Evolutionary conservation across 2,797 vertebrate genomes (phyloP).

Genomic region (Eulemur coronatus): DNA sequence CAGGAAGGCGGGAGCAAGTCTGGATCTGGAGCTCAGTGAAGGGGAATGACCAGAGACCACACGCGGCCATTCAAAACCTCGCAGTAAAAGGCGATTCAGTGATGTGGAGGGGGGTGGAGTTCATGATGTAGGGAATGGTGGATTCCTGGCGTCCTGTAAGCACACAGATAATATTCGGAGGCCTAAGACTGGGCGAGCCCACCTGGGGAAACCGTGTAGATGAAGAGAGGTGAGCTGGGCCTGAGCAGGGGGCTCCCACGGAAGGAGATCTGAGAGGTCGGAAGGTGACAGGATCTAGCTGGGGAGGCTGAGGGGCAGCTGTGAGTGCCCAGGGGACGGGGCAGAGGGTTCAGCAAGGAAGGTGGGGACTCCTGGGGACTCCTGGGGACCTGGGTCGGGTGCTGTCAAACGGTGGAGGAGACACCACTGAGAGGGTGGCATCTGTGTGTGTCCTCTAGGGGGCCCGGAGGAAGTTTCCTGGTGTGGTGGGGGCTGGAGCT

Average conservation of each 20-base stretch:
- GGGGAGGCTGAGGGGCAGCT: neutral
- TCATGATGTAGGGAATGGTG: neutral
- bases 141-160: neutral
- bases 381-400: neutral
- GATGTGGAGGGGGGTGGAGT: rapidly evolving
- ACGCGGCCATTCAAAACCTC: neutral
- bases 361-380: neutral
- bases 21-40: neutral
- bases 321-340: neutral
- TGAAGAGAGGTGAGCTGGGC: too few relatives aligned
- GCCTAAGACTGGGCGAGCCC: neutral
- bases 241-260: too few relatives aligned
- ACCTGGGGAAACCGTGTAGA: neutral
- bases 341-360: neutral
- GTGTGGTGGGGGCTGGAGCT: neutral
- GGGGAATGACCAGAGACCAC: too few relatives aligned
- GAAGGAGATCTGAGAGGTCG: neutral
- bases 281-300: too few relatives aligned
- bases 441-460: neutral
- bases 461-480: neutral
- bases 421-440: neutral
- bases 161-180: neutral
- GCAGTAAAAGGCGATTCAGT: neutral
- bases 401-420: too few relatives aligned
- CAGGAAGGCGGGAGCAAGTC: neutral